phyloP scores from a whole-genome alignment of 1,140 invertebrate genomes.

The Pentalonia nigronervosa region DNA sequence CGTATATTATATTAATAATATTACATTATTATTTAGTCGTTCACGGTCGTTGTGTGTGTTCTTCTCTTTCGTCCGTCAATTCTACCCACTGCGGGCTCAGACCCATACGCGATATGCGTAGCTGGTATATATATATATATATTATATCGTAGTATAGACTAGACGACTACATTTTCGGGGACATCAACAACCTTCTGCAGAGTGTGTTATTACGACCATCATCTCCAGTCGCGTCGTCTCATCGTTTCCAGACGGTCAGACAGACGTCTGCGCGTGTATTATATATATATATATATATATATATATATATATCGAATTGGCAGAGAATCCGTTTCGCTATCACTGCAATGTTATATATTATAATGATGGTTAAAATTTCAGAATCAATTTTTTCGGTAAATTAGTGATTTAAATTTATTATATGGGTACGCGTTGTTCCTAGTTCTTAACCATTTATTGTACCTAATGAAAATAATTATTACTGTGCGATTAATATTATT shows the following conservation, averaged over 20 bases:
- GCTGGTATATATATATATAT: background rate
- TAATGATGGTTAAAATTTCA: background rate
- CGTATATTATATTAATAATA: slow-evolving; percentile 14
- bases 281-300: background rate
- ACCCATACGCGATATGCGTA: background rate
- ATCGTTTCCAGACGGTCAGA: slow-evolving; percentile 2
- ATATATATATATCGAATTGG: background rate
- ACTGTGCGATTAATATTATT: background rate
- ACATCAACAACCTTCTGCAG: background rate
- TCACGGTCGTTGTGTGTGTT: background rate
- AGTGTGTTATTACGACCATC: background rate
- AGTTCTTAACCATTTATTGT: background rate
- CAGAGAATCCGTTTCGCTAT: background rate
- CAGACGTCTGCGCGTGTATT: background rate
- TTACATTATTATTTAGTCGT: background rate
- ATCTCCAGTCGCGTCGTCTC: background rate
- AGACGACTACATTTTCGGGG: background rate
- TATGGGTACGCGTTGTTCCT: background rate
- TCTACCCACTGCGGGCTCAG: background rate
- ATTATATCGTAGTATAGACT: background rate
- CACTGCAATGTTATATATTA: background rate
- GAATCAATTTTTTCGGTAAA: background rate
- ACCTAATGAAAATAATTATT: background rate
- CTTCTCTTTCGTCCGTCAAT: background rate
- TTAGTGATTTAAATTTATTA: background rate